These are phyloP conservation scores for Teleogryllus occipitalis DNA, from an alignment of 1,140 invertebrate species.

Conservation along the genomic window DNA sequence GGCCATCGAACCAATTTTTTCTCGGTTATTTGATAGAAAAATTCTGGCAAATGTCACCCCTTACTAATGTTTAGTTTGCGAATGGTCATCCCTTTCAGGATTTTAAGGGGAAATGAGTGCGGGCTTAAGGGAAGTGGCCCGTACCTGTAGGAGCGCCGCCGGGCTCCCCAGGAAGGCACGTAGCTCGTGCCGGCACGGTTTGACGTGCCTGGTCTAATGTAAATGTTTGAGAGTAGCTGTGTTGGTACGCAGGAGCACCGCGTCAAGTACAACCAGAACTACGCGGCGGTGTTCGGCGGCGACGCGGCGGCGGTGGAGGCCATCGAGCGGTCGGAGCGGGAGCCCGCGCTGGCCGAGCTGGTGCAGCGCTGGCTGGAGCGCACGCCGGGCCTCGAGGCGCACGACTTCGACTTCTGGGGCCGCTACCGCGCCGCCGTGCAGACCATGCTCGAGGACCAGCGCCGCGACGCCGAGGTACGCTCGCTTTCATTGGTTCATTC, in stretches of 20 bases:
- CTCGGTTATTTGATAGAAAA: too few species aligned
- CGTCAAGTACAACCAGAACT: constrained; percentile 89
- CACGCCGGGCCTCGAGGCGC: constrained; percentile 77
- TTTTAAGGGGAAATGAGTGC: too few species aligned
- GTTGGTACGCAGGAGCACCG: constrained; percentile 54
- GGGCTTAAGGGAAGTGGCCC: too few species aligned
- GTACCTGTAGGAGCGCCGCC: too few species aligned
- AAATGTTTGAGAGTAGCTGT: not conserved
- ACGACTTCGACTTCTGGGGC: constrained; percentile 89
- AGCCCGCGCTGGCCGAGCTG: constrained; percentile 74
- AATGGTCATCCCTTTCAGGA: too few species aligned
- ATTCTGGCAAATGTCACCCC: too few species aligned
- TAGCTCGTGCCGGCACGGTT: too few species aligned
- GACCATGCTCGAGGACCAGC: constrained; percentile 60
- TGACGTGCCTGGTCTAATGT: too few species aligned
- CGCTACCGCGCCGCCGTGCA: constrained; percentile 77
- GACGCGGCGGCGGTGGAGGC: constrained; percentile 60
- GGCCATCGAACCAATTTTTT: constrained; percentile 57
- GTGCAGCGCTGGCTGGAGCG: constrained; percentile 89
- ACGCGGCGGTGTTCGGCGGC: constrained; percentile 75
- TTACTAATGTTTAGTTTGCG: too few species aligned
- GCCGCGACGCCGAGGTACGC: constrained; percentile 47
- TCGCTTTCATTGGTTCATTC: too few species aligned
- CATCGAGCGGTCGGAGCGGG: constrained; percentile 68
- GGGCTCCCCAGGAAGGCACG: too few species aligned